A percentile compares a stretch with the other conserved stretches of the same genome.
Evolutionary conservation across 1,140 invertebrate species (phyloP).

Genomic region (Coptotermes formosanus): DNA sequence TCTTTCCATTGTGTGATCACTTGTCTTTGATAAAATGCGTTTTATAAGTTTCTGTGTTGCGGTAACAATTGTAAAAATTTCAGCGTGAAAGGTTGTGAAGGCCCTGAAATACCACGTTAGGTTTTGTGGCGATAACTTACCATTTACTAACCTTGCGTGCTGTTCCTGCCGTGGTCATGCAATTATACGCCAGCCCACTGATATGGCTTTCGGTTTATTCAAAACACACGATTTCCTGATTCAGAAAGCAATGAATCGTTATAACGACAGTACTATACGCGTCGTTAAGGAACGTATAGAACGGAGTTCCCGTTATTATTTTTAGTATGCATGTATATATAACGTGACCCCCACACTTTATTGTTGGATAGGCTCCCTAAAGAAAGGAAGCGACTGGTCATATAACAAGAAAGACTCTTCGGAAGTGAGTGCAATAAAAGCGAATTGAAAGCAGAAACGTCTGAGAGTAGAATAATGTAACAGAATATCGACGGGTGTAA

Average conservation of each 20-base stretch:
- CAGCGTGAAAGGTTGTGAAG: background rate
- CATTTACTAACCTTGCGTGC: background rate
- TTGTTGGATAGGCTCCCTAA: background rate
- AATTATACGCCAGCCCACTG: background rate
- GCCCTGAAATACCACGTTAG: background rate
- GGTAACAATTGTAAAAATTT: background rate
- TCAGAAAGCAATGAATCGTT: background rate
- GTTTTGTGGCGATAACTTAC: background rate
- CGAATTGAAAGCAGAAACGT: background rate
- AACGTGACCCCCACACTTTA: background rate
- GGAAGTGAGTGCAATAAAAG: background rate
- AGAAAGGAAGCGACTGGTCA: background rate
- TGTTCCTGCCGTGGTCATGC: background rate
- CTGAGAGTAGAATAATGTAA: background rate
- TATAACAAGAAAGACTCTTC: background rate
- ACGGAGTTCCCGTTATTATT: background rate
- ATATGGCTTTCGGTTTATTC: background rate
- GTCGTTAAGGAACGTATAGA: background rate
- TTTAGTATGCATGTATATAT: constrained; percentile 5
- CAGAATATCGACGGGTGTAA: background rate
- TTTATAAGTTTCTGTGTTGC: no score
- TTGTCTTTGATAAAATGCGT: no score
- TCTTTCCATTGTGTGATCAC: no score
- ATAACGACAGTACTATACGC: background rate
- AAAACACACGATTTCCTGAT: background rate